Evolutionary conservation across 2,113 vertebrate species (phyloP), one percentile per base, ranked within the genome.

Genomic region (Plestiodon gilberti): DNA sequence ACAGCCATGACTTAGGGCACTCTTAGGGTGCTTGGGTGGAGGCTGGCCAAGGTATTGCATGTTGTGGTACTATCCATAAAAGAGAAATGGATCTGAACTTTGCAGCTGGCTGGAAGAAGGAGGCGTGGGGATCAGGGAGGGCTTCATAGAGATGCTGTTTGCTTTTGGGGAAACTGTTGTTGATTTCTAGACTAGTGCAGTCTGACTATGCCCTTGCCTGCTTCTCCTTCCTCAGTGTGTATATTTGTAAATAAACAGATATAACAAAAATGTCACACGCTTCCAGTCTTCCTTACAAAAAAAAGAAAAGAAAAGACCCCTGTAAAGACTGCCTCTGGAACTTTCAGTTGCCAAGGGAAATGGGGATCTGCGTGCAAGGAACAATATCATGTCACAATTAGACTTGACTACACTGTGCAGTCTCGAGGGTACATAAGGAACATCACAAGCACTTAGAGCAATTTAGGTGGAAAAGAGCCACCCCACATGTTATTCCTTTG

Each of bases 401-500:
- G 22, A 75, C 25, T 75, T 48, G 81, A 88, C 59, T 87, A 2
- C 18, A 43, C 78, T 25, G 69, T 35, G 38, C 14, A 61, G 25
- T 62, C 62, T 33, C 40, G 73, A 70, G 91, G 80, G 40, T 22
- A 55, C 57, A 88, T 48, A 4, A 90, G 38, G 6, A 77, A 48
- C 1, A 38, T 59, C 25, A 18, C 1, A 61, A 33, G 11, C 57
- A 43, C 74, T 86, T 82, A 4, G 25, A 87, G 35, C 40, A 89
- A 90, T 4, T 69, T 74, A 81, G 76, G 89, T 35, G 81, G 22
- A 52, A n/a, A 83, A 13, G 15, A 82, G 75, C n/a, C 83, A 81
- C 75, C 81, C 22, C n/a, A 23, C 70, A 30, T 64, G 0, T 91
- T 93, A 83, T 83, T 70, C 38, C 48, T 33, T 80, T 40, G 6